A percentile compares a stretch with the other conserved stretches of the same genome.
Conservation (phyloP, 2,113 vertebrate species). For the Phrynosoma blainvillii region DNA sequence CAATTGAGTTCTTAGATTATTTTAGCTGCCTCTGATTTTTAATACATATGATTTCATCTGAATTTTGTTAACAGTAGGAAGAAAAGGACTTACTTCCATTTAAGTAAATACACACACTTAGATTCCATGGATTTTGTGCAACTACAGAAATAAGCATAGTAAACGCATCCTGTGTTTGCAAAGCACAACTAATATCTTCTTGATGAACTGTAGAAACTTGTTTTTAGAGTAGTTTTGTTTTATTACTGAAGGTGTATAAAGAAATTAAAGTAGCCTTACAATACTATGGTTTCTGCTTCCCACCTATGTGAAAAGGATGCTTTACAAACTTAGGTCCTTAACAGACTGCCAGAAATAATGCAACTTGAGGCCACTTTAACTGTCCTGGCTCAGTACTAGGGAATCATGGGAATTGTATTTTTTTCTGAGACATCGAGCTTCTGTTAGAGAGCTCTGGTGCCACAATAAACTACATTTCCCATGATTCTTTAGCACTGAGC, state of each 20-base stretch:
- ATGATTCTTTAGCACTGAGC: too few relatives aligned
- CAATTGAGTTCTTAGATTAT: background rate
- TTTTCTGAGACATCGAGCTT: too few relatives aligned
- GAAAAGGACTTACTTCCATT: background rate
- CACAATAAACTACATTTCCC: too few relatives aligned
- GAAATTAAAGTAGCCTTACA: background rate
- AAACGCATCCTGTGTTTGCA: background rate
- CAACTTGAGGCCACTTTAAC: too few relatives aligned
- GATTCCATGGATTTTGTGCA: background rate
- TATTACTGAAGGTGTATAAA: background rate
- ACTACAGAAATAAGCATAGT: background rate
- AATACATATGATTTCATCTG: background rate
- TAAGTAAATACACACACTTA: background rate
- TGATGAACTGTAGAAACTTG: background rate
- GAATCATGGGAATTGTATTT: too few relatives aligned
- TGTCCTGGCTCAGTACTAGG: too few relatives aligned
- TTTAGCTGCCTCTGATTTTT: background rate
- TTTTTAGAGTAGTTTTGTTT: background rate
- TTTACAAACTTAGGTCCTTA: background rate
- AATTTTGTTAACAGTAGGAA: background rate
- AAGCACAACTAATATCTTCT: background rate
- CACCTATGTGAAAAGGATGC: background rate
- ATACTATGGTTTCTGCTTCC: background rate
- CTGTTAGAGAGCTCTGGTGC: too few relatives aligned
- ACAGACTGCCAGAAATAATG: too few relatives aligned